phyloP scores from a whole-genome alignment of 1,140 invertebrate genomes.

The Tetramorium parvispinum region DNA sequence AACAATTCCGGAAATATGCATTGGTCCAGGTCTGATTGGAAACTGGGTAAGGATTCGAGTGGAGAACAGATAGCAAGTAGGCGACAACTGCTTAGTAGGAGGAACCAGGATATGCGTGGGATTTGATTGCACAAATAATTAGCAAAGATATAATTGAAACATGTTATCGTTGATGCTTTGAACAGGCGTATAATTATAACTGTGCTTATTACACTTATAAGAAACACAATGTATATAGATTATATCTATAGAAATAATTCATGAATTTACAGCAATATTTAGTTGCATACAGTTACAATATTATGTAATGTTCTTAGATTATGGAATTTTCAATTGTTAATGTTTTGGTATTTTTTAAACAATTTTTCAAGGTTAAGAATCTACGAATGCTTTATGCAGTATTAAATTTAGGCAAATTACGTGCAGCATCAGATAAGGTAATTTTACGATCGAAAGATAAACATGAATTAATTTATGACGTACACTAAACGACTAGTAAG shows the following conservation, averaged over 20 bases:
- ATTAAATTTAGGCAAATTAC: neutral
- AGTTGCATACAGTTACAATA: neutral
- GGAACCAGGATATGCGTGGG: constrained; percentile 22
- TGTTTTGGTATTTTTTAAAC: neutral
- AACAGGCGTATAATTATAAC: neutral
- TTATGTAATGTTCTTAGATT: neutral
- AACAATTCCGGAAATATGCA: constrained; percentile 6
- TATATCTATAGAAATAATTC: neutral
- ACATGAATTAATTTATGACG: constrained; percentile 59
- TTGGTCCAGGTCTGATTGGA: neutral
- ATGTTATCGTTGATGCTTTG: neutral
- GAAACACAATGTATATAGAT: neutral
- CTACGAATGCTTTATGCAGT: neutral
- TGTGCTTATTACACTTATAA: neutral
- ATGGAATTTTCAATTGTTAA: neutral
- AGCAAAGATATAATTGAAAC: neutral
- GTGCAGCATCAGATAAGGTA: constrained; percentile 10
- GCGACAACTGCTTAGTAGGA: constrained; percentile 55
- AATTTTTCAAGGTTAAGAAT: neutral
- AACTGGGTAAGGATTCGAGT: constrained; percentile 45
- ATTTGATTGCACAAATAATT: neutral
- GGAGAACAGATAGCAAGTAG: constrained; percentile 7
- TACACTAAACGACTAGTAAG: neutral
- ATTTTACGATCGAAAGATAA: constrained; percentile 54
- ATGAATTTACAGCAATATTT: neutral